These are phyloP conservation scores for Platyscapa corneri DNA, from an alignment of 1,140 invertebrate species.

Conservation along the genomic window DNA sequence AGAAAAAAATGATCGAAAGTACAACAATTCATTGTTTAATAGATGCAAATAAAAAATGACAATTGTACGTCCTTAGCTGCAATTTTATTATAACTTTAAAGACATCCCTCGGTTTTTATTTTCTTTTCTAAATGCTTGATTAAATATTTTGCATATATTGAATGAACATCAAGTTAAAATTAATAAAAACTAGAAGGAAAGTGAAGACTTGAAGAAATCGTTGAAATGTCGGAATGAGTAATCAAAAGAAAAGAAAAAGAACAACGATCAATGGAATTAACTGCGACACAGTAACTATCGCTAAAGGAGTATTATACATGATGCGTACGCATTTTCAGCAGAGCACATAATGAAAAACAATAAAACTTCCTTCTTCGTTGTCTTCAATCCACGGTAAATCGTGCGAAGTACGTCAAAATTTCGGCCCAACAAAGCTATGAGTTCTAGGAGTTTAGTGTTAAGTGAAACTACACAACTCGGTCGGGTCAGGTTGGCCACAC, in stretches of 20 bases:
- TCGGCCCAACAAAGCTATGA: neutral
- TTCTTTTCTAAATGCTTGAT: too few relatives aligned
- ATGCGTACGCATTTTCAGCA: neutral
- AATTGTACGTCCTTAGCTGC: too few relatives aligned
- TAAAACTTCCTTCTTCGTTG: conserved; percentile 12
- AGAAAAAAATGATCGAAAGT: too few relatives aligned
- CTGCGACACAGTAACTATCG: neutral
- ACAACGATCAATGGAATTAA: neutral
- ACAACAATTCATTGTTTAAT: too few relatives aligned
- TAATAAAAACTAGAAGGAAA: too few relatives aligned
- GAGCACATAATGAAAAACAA: conserved; percentile 30
- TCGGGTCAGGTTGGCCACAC: conserved; percentile 20
- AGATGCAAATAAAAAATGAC: too few relatives aligned
- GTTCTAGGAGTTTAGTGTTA: neutral
- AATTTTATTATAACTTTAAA: too few relatives aligned
- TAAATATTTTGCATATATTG: too few relatives aligned
- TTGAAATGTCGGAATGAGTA: neutral
- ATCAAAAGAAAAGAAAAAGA: neutral
- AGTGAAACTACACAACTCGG: conserved; percentile 2
- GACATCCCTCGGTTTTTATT: too few relatives aligned
- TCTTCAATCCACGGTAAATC: conserved; percentile 42
- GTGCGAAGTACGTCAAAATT: conserved; percentile 6
- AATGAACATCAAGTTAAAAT: too few relatives aligned
- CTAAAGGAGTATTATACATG: neutral
- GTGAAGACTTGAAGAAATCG: neutral